phyloP scores from a whole-genome alignment of 2,113 vertebrate genomes.

The Tenrec ecaudatus region DNA sequence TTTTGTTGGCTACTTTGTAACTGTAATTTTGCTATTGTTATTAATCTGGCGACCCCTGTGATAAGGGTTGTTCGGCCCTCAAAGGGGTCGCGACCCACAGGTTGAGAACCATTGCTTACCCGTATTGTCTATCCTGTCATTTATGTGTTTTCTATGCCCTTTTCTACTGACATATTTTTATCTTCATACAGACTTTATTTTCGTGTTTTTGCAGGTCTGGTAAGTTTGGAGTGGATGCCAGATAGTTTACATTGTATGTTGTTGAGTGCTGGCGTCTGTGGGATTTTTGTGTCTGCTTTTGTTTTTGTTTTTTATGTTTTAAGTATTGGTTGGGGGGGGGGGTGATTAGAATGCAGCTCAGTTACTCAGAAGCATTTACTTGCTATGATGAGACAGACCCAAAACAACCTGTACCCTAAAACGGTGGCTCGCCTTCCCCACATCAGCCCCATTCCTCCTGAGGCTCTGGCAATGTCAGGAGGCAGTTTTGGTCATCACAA shows the following conservation, averaged over 20 bases:
- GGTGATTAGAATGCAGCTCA: neutral
- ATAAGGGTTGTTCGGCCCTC: too few species aligned
- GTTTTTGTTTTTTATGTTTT: neutral
- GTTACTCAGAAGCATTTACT: conserved; percentile 7
- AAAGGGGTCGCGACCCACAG: too few species aligned
- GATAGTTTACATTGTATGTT: neutral
- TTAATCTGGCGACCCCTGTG: too few species aligned
- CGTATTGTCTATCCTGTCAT: neutral
- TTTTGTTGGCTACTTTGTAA: too few species aligned
- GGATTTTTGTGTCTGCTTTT: too few species aligned
- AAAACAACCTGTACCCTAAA: too few species aligned
- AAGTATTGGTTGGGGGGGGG: neutral
- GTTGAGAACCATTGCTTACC: neutral
- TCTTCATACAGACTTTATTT: neutral
- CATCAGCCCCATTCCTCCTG: neutral
- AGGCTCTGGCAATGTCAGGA: neutral
- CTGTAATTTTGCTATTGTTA: too few species aligned
- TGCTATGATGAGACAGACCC: conserved; percentile 1
- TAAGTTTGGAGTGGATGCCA: neutral
- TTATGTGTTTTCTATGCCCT: neutral
- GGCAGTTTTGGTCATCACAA: neutral
- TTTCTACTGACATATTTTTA: neutral
- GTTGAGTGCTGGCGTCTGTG: neutral
- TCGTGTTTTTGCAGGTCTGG: neutral
- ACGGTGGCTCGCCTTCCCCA: neutral